phyloP scores from a whole-genome alignment of 1,140 invertebrate genomes.

The Helicoverpa armigera region DNA sequence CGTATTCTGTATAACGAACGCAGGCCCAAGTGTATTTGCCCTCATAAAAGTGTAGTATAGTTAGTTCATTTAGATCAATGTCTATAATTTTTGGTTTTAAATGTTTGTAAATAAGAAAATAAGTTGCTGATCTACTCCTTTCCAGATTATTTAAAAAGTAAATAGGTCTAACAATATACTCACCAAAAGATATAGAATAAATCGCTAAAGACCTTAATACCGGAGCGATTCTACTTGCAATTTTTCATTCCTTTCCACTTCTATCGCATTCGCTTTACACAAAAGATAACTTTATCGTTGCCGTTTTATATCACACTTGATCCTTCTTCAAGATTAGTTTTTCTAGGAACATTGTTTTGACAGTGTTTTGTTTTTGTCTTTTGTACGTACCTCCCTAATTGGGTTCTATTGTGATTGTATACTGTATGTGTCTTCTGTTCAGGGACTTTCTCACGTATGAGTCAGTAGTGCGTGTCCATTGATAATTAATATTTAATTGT shows the following conservation, averaged over 20 bases:
- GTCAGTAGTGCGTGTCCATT: no score
- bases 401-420: not conserved
- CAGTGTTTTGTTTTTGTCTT: not conserved
- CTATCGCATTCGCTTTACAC: constrained; percentile 11
- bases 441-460: no score
- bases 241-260: constrained; percentile 11
- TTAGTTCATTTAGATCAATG: not conserved
- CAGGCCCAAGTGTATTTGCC: constrained; percentile 1
- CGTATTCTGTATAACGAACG: constrained; percentile 26
- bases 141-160: no score
- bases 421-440: no score
- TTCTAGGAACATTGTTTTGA: not conserved
- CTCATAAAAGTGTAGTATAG: no score
- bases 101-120: no score
- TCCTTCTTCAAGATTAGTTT: not conserved
- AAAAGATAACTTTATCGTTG: constrained; percentile 15
- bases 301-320: constrained; percentile 14
- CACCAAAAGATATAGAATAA: not conserved
- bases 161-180: not conserved
- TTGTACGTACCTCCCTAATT: not conserved
- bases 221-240: not conserved
- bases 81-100: no score
- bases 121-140: no score
- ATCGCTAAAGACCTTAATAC: not conserved
- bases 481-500: no score